A percentile compares a stretch with the other conserved stretches of the same genome.
These are phyloP conservation scores for rat (Rattus norvegicus) DNA, from an alignment of 2,113 vertebrate genomes.

Conservation along the genomic window GRCr8 NC_086021.1:129653001-129653500, in stretches of 20 bases:
- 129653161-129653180: background rate
- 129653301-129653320: background rate
- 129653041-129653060: background rate
- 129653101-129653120: constrained; percentile 41
- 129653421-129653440: background rate
- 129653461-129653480: background rate
- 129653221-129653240: background rate
- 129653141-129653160: constrained; percentile 1
- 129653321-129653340: background rate
- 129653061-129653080: background rate
- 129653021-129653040: background rate
- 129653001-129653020: background rate
- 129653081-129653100: constrained; percentile 32
- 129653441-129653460: background rate
- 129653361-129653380: background rate
- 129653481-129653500: background rate
- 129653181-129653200: background rate
- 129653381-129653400: background rate
- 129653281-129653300: constrained; percentile 17
- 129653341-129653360: background rate
- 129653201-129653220: constrained; percentile 21
- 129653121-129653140: constrained; percentile 43
- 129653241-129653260: background rate
- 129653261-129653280: background rate
- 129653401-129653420: background rate